Percentiles rank a stretch among this genome's conserved stretches.
Conservation (phyloP, 2,888 invertebrate genomes). For the Acronicta aceris region DNA sequence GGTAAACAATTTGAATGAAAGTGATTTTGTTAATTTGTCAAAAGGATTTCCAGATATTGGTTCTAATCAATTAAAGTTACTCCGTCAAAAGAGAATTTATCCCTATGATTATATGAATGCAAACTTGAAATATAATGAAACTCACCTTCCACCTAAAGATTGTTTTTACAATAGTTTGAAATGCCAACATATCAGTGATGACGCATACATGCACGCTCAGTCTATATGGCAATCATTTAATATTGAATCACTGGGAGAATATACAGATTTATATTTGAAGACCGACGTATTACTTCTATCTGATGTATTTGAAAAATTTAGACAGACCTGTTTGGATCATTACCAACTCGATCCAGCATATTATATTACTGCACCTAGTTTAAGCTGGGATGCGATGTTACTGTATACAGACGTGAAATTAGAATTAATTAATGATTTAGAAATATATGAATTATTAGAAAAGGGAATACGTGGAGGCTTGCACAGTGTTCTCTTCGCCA, state of each 20-base stretch:
- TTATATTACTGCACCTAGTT: slow-evolving; percentile 47
- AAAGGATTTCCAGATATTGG: slow-evolving; percentile 3
- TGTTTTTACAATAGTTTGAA: slow-evolving; percentile 33
- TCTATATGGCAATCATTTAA: slow-evolving; percentile 46
- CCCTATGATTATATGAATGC: slow-evolving; percentile 42
- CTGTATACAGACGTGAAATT: slow-evolving; percentile 22
- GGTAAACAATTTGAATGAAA: slow-evolving; percentile 9
- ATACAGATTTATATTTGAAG: neutral
- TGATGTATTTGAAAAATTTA: slow-evolving; percentile 49
- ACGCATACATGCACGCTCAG: slow-evolving; percentile 8
- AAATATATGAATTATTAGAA: slow-evolving; percentile 34
- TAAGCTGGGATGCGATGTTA: slow-evolving; percentile 53
- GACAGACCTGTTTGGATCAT: slow-evolving; percentile 37
- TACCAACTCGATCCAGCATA: slow-evolving; percentile 55
- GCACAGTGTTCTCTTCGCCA: slow-evolving; percentile 47
- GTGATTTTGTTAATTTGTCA: slow-evolving; percentile 12
- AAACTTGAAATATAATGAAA: slow-evolving; percentile 20
- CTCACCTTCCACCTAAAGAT: slow-evolving; percentile 25
- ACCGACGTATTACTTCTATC: slow-evolving; percentile 2
- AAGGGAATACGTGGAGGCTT: slow-evolving; percentile 46
- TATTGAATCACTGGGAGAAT: slow-evolving; percentile 22
- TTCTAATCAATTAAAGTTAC: neutral
- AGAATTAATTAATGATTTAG: slow-evolving; percentile 48
- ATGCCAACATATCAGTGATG: slow-evolving; percentile 22
- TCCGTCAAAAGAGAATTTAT: slow-evolving; percentile 12